Evolutionary conservation across 2,797 vertebrate species (phyloP), one percentile per base, ranked within the genome.

Genomic region (Pantherophis alleghaniensis): DNA sequence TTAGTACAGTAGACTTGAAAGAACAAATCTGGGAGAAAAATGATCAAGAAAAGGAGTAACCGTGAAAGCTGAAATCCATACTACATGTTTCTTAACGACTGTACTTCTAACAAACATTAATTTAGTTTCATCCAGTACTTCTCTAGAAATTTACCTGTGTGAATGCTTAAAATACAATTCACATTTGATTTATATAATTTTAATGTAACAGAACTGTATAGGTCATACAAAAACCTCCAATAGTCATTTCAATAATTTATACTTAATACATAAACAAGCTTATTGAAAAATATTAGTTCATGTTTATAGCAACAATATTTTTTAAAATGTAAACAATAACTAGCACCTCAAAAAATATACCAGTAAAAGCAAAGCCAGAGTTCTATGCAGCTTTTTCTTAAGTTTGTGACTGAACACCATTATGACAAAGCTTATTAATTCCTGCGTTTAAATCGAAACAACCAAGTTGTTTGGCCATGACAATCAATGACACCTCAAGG

Each of bases 361-460:
- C 16, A 53, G n/a, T 87, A 79, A 53, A 94, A 83, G 59, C 94
- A 56, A 94, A 32, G 11, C 18, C 90, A n/a, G 37, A 88, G 91
- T 94, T 10, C 87, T n/a, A 91, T 90, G 92, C 94, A 18, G 32
- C 56, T 5, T 57, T 87, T 83, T 92, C 87, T 95, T 57, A 94
- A 94, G 94, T 93, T 61, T 63, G 28, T 89, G 37, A 87, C 4
- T 93, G 96, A 96, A 92, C 91, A 90, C n/a, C 95, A 96, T 88
- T 91, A 95, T 94, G 93, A 95, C 47, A 96, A 97, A 96, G 88
- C 66, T 94, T 91, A 56, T 92, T 91, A 32, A 91, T 88, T 95
- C 94, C 95, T 96, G 96, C 94, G 93, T 96, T 97, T 92, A 97
- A 97, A 96, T 94, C 79, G 10, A 83, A 83, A 83, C 22, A 83